These are phyloP conservation scores for Oncorhynchus clarkii DNA, from an alignment of 2,113 vertebrate genomes.

Conservation along the genomic window DNA sequence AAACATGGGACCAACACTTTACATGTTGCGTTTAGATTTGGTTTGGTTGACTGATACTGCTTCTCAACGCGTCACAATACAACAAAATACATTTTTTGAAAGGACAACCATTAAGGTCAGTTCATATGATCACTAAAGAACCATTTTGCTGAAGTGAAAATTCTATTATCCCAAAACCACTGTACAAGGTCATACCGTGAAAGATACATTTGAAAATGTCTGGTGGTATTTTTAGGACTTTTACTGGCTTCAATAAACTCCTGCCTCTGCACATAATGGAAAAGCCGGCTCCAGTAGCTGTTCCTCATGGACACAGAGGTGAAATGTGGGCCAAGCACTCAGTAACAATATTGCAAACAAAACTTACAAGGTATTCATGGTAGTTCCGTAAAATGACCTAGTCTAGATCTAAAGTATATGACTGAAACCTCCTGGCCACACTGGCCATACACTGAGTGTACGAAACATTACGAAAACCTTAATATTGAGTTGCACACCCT, in stretches of 20 bases:
- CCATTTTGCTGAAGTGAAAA: neutral
- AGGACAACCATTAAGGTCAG: neutral
- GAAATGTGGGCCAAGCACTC: slow-evolving; percentile 38
- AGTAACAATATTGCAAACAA: slow-evolving; percentile 6
- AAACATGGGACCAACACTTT: no score
- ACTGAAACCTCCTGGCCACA: no score
- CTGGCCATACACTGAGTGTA: no score
- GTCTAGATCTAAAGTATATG: no score
- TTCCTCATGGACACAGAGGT: slow-evolving; percentile 19
- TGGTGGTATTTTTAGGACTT: slow-evolving; percentile 9
- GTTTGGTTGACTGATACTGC: no score
- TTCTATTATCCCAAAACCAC: neutral
- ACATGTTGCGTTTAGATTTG: no score
- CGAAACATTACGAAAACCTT: no score
- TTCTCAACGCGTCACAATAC: neutral
- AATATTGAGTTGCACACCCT: no score
- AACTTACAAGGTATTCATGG: slow-evolving; percentile 18
- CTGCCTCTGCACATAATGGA: slow-evolving; percentile 1
- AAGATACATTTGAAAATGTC: neutral
- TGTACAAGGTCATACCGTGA: slow-evolving; percentile 6
- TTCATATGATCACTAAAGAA: neutral
- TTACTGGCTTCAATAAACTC: slow-evolving; percentile 5
- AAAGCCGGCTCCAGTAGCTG: slow-evolving; percentile 13
- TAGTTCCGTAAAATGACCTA: no score
- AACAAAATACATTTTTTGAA: neutral